Conservation (phyloP, 2,797 vertebrate genomes). For the Choloepus didactylus region DNA sequence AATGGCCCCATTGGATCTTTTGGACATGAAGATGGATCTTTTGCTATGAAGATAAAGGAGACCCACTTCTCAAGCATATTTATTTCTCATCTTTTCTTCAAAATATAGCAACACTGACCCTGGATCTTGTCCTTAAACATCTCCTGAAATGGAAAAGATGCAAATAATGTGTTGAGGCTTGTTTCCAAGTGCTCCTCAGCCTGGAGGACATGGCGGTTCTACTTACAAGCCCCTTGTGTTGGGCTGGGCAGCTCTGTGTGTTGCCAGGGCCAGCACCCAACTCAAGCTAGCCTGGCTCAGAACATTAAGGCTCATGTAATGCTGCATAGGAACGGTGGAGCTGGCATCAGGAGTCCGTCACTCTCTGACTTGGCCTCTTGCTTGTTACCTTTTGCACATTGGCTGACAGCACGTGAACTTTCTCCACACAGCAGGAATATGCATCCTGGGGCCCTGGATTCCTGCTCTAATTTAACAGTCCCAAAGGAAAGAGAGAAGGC, state of each 20-base stretch:
- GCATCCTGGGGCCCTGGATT: neutral
- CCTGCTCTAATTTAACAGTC: neutral
- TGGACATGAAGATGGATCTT: neutral
- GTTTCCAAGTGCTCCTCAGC: neutral
- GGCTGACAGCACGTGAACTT: accelerated
- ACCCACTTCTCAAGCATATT: neutral
- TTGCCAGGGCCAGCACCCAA: neutral
- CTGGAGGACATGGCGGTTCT: neutral
- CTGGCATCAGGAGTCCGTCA: neutral
- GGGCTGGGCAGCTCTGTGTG: neutral
- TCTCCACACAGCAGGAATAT: neutral
- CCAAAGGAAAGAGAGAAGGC: neutral
- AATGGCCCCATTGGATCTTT: neutral
- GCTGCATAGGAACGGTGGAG: neutral
- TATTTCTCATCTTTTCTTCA: neutral
- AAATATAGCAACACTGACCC: neutral
- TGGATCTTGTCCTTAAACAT: conserved; percentile 5
- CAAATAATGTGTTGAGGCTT: neutral
- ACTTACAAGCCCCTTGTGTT: neutral
- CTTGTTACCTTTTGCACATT: neutral
- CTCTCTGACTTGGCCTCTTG: neutral
- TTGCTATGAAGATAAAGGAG: neutral
- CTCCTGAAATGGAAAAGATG: neutral
- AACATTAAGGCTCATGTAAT: neutral
- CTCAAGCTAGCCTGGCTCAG: neutral